Conservation (phyloP, 2,797 vertebrate genomes). For the Danionella dracula region DNA sequence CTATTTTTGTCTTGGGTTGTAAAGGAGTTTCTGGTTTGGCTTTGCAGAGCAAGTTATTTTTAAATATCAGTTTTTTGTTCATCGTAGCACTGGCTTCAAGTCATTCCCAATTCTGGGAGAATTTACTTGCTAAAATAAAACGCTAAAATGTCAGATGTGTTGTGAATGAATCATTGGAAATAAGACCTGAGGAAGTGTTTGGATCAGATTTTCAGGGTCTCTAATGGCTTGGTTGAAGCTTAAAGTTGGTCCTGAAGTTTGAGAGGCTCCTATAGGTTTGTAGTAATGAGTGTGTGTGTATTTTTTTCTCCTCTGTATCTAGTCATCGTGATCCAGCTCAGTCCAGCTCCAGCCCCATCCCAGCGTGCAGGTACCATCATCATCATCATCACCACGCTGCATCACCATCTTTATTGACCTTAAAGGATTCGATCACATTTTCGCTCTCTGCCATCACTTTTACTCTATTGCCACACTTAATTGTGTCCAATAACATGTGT, state of each 20-base stretch:
- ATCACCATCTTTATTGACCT: constrained; percentile 46
- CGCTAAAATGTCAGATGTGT: no score
- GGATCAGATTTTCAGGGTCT: no score
- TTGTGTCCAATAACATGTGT: no score
- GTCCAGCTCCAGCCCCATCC: constrained; percentile 96
- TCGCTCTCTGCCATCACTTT: constrained; percentile 24
- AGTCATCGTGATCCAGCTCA: constrained; percentile 99
- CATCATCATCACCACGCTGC: constrained; percentile 56
- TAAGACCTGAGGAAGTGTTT: no score
- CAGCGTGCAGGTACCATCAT: constrained; percentile 93
- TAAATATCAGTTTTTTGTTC: no score
- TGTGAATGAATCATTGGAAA: no score
- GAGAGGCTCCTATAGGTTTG: no score
- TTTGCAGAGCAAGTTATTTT: neutral
- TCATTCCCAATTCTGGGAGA: no score
- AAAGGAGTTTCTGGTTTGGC: constrained; percentile 4
- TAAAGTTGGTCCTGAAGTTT: no score
- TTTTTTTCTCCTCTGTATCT: constrained; percentile 80
- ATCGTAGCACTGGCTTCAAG: no score
- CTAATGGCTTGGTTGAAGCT: neutral
- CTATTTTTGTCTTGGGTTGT: no score
- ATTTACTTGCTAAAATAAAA: no score
- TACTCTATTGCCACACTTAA: constrained; percentile 11
- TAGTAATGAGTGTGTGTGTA: constrained; percentile 60
- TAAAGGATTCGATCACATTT: neutral